Base-by-base conservation (phyloP, 2,797 vertebrate species). In the Xenopus petersii region DNA sequence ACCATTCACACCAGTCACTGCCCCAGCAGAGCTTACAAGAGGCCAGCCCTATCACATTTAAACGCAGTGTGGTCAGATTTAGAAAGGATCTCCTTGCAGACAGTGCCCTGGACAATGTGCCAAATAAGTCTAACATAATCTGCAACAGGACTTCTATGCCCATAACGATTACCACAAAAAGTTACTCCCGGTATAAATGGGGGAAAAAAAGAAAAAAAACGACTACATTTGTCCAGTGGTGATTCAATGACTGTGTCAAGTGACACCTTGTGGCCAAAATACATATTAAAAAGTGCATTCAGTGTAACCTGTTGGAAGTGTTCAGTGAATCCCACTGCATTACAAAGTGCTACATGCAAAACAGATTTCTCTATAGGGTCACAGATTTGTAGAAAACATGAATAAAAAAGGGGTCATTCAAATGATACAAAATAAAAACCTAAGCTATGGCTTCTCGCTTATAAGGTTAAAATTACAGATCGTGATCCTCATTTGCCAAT, bases 331-430 rank as follows among this genome's bases (percentile, higher is more conserved):
- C 61, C 61, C 30, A 60, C 24, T 10, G 58, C 12, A 59, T 55
- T 59, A 30, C 26, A 76, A 65, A 70, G 58, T 62, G 54, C 67
- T 17, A 16, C 36, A 65, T 69, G 73, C 73, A 69, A 69, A 63
- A 75, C 24, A 12, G 36, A 12, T 51, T 56, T 30, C 33, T 68
- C 26, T 67, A 9, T 33, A 36, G 42, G 24, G 9, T 63, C 30
- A 64, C 33, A 67, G 8, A 46, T 17, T 42, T 30, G 26, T 30
- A 30, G 26, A 30, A 71, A 58, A 47, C 26, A 68, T 58, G 17
- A 64, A 58, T 10, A 64, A 68, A 73, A 73, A 73, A n/a, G 48
- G 16, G 42, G 56, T 10, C 9, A 26, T 58, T 36, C 46, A 8
- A 21, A 70, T 42, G 5, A 42, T 42, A 7, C 17, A 36, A 65